These are phyloP conservation scores for Brachynemurus nebulosus DNA, from an alignment of 2,888 invertebrate genomes.

Conservation along the genomic window DNA sequence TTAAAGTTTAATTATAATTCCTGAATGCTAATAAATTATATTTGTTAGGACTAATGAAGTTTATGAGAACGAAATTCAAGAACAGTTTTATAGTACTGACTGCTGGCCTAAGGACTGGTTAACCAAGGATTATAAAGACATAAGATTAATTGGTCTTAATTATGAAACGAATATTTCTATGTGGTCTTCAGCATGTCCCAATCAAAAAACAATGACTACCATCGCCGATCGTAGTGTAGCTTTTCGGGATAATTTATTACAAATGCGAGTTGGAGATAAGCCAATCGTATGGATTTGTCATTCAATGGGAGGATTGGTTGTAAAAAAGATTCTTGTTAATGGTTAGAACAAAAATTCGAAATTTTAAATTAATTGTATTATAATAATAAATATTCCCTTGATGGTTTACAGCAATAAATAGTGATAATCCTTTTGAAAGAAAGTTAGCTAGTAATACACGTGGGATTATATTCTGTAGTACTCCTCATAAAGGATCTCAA, in stretches of 20 bases:
- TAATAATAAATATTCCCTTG: neutral
- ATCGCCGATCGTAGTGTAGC: constrained; percentile 53
- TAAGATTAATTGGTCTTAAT: constrained; percentile 73
- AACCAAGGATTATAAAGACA: constrained; percentile 58
- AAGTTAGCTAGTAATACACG: constrained; percentile 57
- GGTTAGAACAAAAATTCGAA: constrained; percentile 26
- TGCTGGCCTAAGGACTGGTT: constrained; percentile 97
- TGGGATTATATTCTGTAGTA: constrained; percentile 78
- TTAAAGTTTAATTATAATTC: too few species aligned
- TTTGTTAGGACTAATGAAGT: neutral
- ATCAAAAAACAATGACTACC: constrained; percentile 37
- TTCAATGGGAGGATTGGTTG: constrained; percentile 91
- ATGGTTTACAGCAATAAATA: constrained; percentile 24
- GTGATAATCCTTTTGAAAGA: constrained; percentile 34
- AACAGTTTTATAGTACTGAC: constrained; percentile 39
- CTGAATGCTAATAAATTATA: too few species aligned
- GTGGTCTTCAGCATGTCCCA: constrained; percentile 62
- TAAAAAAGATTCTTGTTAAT: constrained; percentile 69
- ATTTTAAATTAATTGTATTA: constrained; percentile 5
- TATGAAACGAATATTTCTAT: constrained; percentile 74
- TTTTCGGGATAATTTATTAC: constrained; percentile 48
- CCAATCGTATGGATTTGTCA: constrained; percentile 88
- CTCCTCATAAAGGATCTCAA: constrained; percentile 77
- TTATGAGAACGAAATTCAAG: constrained; percentile 17
- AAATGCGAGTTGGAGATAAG: constrained; percentile 65